Evolutionary conservation across 2,113 vertebrate species (phyloP).

Genomic region (Alligator mississippiensis): DNA sequence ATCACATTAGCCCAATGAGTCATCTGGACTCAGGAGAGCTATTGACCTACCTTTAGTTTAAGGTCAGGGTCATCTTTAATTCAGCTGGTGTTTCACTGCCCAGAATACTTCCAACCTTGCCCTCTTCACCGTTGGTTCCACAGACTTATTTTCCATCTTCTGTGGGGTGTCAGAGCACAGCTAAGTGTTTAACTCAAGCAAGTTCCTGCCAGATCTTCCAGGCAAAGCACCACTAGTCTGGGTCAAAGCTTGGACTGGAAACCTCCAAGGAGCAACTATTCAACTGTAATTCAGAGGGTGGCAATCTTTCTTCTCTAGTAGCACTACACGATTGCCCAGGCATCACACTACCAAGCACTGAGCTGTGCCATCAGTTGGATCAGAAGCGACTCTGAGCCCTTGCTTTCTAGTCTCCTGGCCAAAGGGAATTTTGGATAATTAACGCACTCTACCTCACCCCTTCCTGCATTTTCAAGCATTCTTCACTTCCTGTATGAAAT

Average conservation of each 20-base stretch:
- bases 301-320: background rate
- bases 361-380: accelerated
- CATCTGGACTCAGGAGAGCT: no score
- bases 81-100: accelerated
- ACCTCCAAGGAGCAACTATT: accelerated
- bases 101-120: background rate
- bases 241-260: background rate
- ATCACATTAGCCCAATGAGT: no score
- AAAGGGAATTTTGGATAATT: background rate
- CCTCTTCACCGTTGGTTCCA: accelerated
- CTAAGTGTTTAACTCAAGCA: background rate
- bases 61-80: background rate
- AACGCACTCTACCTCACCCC: background rate
- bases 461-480: background rate
- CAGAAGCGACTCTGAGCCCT: background rate
- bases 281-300: background rate
- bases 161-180: background rate
- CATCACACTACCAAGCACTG: background rate
- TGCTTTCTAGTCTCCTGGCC: background rate
- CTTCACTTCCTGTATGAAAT: background rate
- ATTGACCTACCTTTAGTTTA: background rate
- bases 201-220: background rate
- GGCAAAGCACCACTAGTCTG: background rate
- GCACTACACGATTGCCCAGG: background rate
- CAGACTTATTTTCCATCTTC: no score